phyloP scores from a whole-genome alignment of 2,888 invertebrate genomes.

The Papilio demoleus region DNA sequence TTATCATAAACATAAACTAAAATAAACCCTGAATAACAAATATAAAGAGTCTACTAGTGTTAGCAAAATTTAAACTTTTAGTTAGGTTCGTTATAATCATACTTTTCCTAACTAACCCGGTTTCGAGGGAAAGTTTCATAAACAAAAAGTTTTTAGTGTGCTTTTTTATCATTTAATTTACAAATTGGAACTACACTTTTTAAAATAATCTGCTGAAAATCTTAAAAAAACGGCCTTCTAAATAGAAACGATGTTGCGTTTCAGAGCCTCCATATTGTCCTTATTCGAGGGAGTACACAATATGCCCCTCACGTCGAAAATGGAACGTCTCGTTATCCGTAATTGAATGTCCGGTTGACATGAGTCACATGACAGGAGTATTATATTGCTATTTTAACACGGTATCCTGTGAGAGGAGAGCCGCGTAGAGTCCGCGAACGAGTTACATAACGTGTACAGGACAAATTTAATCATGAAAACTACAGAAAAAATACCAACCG shows the following conservation, averaged over 20 bases:
- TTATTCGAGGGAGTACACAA: constrained; percentile 20
- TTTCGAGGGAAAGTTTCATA: constrained; percentile 12
- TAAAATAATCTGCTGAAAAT: not conserved
- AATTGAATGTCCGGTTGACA: constrained; percentile 29
- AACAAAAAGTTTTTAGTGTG: not conserved
- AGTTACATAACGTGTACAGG: not conserved
- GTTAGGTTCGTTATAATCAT: constrained; percentile 1
- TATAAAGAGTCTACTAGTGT: not conserved
- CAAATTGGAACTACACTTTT: not conserved
- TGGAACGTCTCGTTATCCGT: constrained; percentile 27
- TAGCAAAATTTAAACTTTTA: not conserved
- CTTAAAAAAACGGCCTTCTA: not conserved
- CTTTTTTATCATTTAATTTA: not conserved
- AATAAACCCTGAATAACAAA: not conserved
- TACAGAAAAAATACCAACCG: not conserved
- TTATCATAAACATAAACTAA: not conserved
- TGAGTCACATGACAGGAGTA: constrained; percentile 18
- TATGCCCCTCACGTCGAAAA: constrained; percentile 29
- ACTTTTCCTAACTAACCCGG: constrained; percentile 16
- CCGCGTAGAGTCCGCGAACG: not conserved
- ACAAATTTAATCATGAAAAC: not conserved
- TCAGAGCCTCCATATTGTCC: constrained; percentile 5
- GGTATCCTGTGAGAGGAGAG: constrained; percentile 13
- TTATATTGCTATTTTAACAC: constrained; percentile 20
- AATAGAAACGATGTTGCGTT: not conserved